Conservation (phyloP, 2,888 invertebrate genomes). For the Myopa testacea region DNA sequence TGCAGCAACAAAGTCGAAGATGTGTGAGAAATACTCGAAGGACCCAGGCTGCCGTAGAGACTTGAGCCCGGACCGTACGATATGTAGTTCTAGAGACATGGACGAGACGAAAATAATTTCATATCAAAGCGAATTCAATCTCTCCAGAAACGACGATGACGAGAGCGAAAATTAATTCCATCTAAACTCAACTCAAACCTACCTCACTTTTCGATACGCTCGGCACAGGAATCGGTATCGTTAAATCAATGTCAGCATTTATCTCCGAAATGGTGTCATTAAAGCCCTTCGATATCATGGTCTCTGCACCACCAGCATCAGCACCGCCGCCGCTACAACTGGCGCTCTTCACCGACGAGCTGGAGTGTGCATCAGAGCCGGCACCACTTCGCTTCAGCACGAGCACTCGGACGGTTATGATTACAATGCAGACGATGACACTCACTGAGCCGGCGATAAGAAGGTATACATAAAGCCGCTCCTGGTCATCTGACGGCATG, state of each 20-base stretch:
- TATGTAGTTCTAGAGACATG: constrained; percentile 61
- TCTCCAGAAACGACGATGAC: too few species aligned
- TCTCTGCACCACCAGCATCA: constrained; percentile 68
- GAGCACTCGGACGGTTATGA: constrained; percentile 78
- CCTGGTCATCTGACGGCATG: constrained; percentile 61
- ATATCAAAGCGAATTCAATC: constrained; percentile 22
- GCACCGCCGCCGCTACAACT: constrained; percentile 40
- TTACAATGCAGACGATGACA: constrained; percentile 77
- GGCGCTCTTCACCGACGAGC: constrained; percentile 71
- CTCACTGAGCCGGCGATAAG: constrained; percentile 79
- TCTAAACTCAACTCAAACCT: constrained; percentile 45
- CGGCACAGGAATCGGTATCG: constrained; percentile 71
- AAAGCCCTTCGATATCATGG: constrained; percentile 83
- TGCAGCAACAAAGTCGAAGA: constrained; percentile 58
- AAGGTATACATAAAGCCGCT: constrained; percentile 83
- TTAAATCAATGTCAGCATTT: constrained; percentile 79
- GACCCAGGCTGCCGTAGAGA: constrained; percentile 62
- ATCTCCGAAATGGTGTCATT: constrained; percentile 87
- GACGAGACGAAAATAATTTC: constrained; percentile 12
- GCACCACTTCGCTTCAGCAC: constrained; percentile 75
- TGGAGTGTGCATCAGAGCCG: constrained; percentile 66
- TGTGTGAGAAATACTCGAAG: constrained; percentile 59
- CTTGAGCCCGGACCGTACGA: constrained; percentile 64
- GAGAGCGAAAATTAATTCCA: too few species aligned
- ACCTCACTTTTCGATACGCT: constrained; percentile 68